Evolutionary conservation across 2,113 vertebrate genomes (phyloP).

Genomic region (Ondatra zibethicus): DNA sequence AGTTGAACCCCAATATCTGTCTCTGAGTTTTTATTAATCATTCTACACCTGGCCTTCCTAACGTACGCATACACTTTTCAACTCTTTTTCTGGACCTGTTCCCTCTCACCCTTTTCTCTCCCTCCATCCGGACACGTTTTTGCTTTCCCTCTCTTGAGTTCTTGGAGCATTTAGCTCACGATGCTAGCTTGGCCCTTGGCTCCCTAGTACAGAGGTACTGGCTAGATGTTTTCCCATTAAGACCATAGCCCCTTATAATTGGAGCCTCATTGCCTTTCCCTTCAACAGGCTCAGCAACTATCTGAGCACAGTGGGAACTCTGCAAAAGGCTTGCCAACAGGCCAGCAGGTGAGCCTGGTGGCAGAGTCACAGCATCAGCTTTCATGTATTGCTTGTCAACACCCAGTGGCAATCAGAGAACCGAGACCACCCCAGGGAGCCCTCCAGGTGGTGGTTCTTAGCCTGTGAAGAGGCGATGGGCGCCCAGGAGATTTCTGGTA

Average conservation of each 20-base stretch:
- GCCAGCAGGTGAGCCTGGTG: fast-evolving
- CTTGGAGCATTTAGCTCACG: background rate
- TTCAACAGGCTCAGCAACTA: background rate
- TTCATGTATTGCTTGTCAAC: background rate
- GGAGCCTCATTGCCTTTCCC: background rate
- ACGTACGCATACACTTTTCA: background rate
- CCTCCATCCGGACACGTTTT: background rate
- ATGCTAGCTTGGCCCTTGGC: background rate
- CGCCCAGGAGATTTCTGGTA: background rate
- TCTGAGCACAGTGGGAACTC: background rate
- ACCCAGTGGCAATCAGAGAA: background rate
- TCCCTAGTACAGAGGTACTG: background rate
- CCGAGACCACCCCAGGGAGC: background rate
- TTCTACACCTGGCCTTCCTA: background rate
- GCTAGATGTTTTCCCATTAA: background rate
- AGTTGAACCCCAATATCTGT: too few relatives aligned
- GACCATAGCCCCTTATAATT: background rate
- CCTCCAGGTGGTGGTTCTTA: background rate
- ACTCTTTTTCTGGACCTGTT: background rate
- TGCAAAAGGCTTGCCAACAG: background rate
- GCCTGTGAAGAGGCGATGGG: background rate
- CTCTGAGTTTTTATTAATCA: too few relatives aligned
- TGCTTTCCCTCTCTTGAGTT: background rate
- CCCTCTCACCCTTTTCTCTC: background rate
- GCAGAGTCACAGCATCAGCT: background rate